A percentile compares a stretch with the other conserved stretches of the same genome.
phyloP scores from a whole-genome alignment of 2,888 invertebrate genomes.

The Neoitamus cyanurus region DNA sequence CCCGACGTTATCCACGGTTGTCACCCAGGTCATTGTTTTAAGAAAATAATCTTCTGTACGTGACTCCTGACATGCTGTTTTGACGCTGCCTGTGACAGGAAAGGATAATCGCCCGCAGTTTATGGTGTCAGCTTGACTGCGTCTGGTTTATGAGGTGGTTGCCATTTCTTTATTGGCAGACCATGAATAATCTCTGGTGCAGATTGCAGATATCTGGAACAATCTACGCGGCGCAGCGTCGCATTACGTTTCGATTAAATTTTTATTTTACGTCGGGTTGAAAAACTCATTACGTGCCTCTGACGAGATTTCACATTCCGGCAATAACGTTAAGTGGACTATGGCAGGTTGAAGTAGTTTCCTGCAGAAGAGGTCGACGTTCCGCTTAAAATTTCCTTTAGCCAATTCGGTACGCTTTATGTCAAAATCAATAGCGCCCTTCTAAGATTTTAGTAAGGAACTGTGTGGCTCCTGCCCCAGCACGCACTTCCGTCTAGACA shows the following conservation, averaged over 20 bases:
- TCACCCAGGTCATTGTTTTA: constrained; percentile 44
- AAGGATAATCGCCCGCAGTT: constrained; percentile 42
- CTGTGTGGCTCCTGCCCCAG: background rate
- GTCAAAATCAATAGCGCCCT: background rate
- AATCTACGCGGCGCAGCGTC: background rate
- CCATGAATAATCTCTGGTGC: constrained; percentile 39
- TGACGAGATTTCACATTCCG: background rate
- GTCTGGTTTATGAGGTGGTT: constrained; percentile 42
- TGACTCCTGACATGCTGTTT: constrained; percentile 39
- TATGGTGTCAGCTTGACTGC: constrained; percentile 35
- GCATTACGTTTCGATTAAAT: background rate
- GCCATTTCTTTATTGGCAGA: constrained; percentile 33
- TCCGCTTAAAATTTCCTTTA: background rate
- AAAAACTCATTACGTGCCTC: background rate
- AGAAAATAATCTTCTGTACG: constrained; percentile 47
- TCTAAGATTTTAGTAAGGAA: background rate
- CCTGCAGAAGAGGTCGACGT: background rate
- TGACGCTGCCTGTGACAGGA: constrained; percentile 38
- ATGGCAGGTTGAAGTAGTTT: background rate
- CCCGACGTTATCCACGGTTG: constrained; percentile 26
- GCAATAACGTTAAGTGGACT: background rate
- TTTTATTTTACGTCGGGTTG: background rate
- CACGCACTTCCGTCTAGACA: constrained; percentile 53
- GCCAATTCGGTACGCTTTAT: background rate
- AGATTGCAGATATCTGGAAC: constrained; percentile 38